Evolutionary conservation across 2,797 vertebrate genomes (phyloP).

Genomic region (Acropternis orthonyx): DNA sequence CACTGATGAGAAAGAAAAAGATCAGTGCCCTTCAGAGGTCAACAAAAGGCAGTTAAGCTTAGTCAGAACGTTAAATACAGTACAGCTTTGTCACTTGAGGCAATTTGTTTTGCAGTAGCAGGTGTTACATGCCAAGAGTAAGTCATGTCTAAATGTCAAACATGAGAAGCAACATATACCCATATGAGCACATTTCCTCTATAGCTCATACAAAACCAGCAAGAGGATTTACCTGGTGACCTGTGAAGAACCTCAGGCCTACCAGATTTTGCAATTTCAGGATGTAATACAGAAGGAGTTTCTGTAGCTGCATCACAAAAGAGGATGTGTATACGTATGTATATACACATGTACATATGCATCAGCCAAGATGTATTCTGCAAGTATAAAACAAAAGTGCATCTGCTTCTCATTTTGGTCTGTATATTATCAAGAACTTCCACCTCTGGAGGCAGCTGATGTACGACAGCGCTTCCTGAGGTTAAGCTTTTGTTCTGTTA

Average conservation of each 20-base stretch:
- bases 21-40: neutral
- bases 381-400: neutral
- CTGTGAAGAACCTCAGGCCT: neutral
- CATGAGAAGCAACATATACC: neutral
- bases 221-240: neutral
- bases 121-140: neutral
- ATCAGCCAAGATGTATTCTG: neutral
- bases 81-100: neutral
- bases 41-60: neutral
- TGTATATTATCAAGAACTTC: neutral
- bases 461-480: neutral
- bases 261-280: neutral
- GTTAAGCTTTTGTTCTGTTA: neutral
- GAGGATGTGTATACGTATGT: too few species aligned
- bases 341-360: rapidly evolving
- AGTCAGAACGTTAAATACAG: neutral
- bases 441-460: neutral
- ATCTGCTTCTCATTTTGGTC: neutral
- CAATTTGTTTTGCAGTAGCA: neutral
- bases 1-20: neutral
- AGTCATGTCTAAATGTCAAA: neutral
- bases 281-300: neutral
- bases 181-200: neutral
- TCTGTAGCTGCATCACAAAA: neutral
- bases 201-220: neutral